Base-by-base conservation (phyloP, 1,140 invertebrate species). In the Cryptotermes secundus region DNA sequence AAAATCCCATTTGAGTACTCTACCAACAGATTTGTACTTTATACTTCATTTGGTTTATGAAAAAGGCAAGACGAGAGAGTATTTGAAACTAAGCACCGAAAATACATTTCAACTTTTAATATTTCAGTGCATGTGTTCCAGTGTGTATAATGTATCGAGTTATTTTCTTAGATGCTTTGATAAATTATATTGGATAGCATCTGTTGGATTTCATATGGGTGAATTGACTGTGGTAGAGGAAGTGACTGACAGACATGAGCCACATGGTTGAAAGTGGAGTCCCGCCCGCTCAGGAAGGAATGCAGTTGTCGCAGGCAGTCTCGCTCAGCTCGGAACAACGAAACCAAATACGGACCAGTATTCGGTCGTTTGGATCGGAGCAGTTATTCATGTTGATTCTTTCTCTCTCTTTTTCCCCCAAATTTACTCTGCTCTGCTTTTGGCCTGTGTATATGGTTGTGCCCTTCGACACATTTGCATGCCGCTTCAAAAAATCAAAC, bases 401-500 rank as follows among this genome's bases (percentile, higher is more conserved):
- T 93, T 93, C 90, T 91, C 93, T 92, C 91, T 92, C 91, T 93
- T 93, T 93, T 93, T 92, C 92, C 92, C 91, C 92, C 92, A 91
- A 92, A 89, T 92, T 93, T 93, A 93, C 92, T 93, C 92, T 93
- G 92, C 93, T 94, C 93, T 94, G 93, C 93, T 94, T 94, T 92
- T 93, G 93, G 90, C 87, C 90, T 91, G 89, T 91, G 89, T 90
- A 89, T 93, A 93, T 92, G 93, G 93, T 93, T 93, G 92, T 87
- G 88, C 93, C 93, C 92, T 92, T 92, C 91, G 91, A 92, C 92
- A 92, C 86, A 86, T 92, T 92, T 94, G 93, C 93, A 94, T 94
- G 93, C 92, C 90, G 93, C 93, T 93, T 93, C 93, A 92, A 93
- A 92, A 91, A 87, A 87, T 94, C 95, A 93, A 95, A 96, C 95